phyloP scores from a whole-genome alignment of 2,888 invertebrate species.

The Trissoscelio sp. region DNA sequence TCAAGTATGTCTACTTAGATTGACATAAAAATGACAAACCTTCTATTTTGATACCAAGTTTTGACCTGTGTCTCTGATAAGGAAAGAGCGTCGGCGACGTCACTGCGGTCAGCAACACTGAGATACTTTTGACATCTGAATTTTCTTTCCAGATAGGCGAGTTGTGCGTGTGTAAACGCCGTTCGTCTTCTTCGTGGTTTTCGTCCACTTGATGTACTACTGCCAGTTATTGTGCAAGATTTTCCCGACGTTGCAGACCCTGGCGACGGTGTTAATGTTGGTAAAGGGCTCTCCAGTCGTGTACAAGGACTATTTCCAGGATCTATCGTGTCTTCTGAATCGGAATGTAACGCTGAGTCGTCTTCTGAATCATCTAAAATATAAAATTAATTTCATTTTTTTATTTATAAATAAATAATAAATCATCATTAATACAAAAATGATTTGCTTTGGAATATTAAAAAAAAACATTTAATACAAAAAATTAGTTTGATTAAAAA shows the following conservation, averaged over 20 bases:
- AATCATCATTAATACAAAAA: no score
- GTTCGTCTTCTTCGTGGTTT: conserved; percentile 94
- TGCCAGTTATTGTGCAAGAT: conserved; percentile 75
- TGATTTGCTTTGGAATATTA: no score
- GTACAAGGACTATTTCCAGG: conserved; percentile 82
- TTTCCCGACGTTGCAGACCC: conserved; percentile 73
- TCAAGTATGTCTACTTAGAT: no score
- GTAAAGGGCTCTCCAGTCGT: conserved; percentile 77
- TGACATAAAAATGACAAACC: no score
- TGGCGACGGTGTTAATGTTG: conserved; percentile 78
- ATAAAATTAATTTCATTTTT: no score
- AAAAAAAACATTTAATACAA: no score
- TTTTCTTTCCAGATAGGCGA: conserved; percentile 95
- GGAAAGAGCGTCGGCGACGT: conserved; percentile 95
- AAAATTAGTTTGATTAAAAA: no score
- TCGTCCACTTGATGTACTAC: conserved; percentile 85
- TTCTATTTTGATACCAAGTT: conserved; percentile 90
- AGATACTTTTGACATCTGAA: conserved; percentile 97
- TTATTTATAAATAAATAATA: no score
- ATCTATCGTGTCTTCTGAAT: conserved; percentile 82
- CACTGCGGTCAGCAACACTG: conserved; percentile 96
- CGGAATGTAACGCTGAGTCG: conserved; percentile 81
- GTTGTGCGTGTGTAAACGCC: conserved; percentile 96
- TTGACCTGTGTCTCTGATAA: conserved; percentile 97
- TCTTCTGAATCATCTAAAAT: conserved; percentile 81